Conservation (phyloP, 2,113 vertebrate species). For the Trematocara variabile region DNA sequence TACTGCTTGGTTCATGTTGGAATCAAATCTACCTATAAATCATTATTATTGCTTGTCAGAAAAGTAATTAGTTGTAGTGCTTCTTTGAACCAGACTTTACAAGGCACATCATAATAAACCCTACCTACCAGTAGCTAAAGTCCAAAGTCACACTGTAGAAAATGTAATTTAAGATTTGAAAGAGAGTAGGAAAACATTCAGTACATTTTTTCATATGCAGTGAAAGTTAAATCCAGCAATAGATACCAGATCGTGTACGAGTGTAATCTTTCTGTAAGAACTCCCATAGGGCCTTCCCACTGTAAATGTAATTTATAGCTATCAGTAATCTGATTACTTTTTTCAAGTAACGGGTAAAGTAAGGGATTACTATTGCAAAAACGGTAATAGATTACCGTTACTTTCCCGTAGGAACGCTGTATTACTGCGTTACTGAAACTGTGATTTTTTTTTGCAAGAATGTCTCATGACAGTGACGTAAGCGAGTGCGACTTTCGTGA, state of each 20-base stretch:
- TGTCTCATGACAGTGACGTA: too few species aligned
- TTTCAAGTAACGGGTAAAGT: too few species aligned
- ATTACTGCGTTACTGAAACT: too few species aligned
- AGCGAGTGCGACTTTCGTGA: too few species aligned
- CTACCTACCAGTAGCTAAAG: neutral
- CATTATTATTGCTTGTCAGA: neutral
- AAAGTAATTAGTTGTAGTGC: neutral
- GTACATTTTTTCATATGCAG: neutral
- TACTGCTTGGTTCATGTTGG: neutral
- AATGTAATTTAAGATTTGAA: neutral
- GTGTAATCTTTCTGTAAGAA: neutral
- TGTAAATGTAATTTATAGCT: conserved; percentile 10
- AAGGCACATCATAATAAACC: neutral
- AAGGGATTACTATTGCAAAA: too few species aligned
- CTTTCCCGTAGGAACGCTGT: too few species aligned
- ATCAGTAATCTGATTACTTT: too few species aligned
- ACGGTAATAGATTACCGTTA: too few species aligned
- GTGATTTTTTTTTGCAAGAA: too few species aligned
- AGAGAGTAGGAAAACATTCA: neutral
- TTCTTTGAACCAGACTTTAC: neutral
- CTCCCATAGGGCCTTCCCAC: neutral
- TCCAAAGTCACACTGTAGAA: neutral
- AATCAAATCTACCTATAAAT: neutral
- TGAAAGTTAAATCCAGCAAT: neutral
- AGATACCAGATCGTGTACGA: neutral